Conservation (phyloP, 2,113 vertebrate genomes). For the Ginglymostoma cirratum region DNA sequence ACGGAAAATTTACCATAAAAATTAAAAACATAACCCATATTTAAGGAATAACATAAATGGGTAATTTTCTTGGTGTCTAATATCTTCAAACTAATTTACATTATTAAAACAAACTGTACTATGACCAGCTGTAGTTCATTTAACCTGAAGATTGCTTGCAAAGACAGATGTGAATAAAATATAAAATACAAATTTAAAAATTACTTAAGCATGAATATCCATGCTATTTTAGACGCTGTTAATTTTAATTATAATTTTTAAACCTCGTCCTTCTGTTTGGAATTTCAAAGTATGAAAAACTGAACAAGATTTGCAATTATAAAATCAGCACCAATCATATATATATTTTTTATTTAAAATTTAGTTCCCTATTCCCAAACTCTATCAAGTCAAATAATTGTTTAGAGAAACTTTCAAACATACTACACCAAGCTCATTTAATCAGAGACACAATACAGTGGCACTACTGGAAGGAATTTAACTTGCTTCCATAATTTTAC, state of each 20-base stretch:
- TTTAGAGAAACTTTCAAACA: constrained; percentile 79
- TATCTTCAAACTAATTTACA: constrained; percentile 96
- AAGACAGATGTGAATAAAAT: constrained; percentile 89
- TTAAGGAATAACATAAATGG: constrained; percentile 74
- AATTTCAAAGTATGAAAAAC: constrained; percentile 92
- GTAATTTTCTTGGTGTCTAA: constrained; percentile 76
- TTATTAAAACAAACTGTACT: constrained; percentile 78
- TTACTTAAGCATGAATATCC: constrained; percentile 92
- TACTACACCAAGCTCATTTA: constrained; percentile 85
- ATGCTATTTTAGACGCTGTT: constrained; percentile 92
- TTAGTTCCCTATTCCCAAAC: constrained; percentile 98
- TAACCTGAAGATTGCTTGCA: constrained; percentile 96
- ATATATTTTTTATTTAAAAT: constrained; percentile 98
- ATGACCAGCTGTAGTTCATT: constrained; percentile 89
- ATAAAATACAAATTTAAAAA: constrained; percentile 99
- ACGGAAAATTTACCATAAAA: constrained; percentile 64
- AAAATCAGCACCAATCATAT: constrained; percentile 99
- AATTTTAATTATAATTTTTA: constrained; percentile 95
- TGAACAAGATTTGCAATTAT: constrained; percentile 97
- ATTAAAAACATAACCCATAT: constrained; percentile 87
- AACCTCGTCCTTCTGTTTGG: constrained; percentile 92
- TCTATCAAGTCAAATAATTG: constrained; percentile 97
- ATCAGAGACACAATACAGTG: constrained; percentile 93
- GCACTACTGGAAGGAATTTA: constrained; percentile 81
- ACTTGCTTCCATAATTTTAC: constrained; percentile 67